A percentile compares a stretch with the other conserved stretches of the same genome.
Evolutionary conservation across 2,797 vertebrate species (phyloP).

Genomic region (Acanthiza pusilla): DNA sequence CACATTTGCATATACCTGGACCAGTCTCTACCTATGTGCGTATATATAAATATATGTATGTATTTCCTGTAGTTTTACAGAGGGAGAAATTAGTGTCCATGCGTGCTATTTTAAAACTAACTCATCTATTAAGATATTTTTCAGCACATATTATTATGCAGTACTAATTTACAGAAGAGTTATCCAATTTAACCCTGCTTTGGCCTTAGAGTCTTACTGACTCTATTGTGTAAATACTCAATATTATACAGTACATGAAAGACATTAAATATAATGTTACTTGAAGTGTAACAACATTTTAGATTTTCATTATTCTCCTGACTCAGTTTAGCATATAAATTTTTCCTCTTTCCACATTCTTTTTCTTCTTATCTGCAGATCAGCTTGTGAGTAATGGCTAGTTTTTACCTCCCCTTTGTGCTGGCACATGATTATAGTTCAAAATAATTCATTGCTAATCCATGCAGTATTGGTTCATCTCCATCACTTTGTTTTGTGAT

Average conservation of each 20-base stretch:
- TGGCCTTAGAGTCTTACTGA: conserved; percentile 34
- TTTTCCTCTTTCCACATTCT: conserved; percentile 19
- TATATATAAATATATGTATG: background rate
- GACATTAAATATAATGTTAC: conserved; percentile 66
- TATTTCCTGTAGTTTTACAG: background rate
- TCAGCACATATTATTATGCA: background rate
- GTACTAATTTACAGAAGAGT: conserved; percentile 49
- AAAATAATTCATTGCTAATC: conserved; percentile 80
- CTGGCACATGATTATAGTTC: conserved; percentile 70
- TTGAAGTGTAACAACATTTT: conserved; percentile 67
- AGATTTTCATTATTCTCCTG: conserved; percentile 68
- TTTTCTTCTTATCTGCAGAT: conserved; percentile 65
- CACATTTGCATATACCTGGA: background rate
- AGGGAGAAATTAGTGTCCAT: background rate
- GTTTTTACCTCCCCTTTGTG: conserved; percentile 71
- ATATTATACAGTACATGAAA: conserved; percentile 37
- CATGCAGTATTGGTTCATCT: conserved; percentile 76
- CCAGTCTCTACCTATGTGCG: background rate
- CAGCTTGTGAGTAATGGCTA: conserved; percentile 73
- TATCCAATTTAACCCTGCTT: conserved; percentile 53
- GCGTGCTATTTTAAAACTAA: background rate
- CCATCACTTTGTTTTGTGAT: conserved; percentile 73
- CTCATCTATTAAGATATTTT: conserved; percentile 14
- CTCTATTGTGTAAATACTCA: conserved; percentile 50
- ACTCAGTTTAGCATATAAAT: conserved; percentile 65